Evolutionary conservation across 2,113 vertebrate genomes (phyloP), one percentile per base, ranked within the genome.

Genomic region (Seriola quinqueradiata): DNA sequence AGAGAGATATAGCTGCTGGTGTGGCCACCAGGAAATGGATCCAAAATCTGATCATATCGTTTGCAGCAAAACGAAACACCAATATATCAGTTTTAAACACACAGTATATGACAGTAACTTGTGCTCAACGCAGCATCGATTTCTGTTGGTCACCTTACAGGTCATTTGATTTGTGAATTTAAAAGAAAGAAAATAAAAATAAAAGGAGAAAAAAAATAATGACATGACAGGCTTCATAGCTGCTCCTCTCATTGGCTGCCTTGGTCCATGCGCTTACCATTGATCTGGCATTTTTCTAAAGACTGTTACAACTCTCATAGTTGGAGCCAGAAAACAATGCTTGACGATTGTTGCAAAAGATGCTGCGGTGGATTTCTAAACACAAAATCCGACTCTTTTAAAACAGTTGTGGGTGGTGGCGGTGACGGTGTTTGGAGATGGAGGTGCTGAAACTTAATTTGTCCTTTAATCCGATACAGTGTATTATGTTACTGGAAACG

Each of bases 191-290:
- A 81, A 63, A 71, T 36, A 46, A 34, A 23, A 28, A 34, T 5
- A 40, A 73, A 36, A 52, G 17, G 28, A 42, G n/a, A 57, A 48
- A 86, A 57, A 46, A 46, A 46, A 8, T 5, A 14, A 46, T 38
- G 34, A 82, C 75, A 66, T 40, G 71, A 85, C 74, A 77, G 70
- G 61, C 67, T 77, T 78, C 59, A 79, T 85, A 84, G 80, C 90
- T 92, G 84, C 86, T 90, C 77, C 81, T 42, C 82, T 91, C 84
- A 92, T 91, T 85, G 87, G 87, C 87, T 94, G 90, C 90, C 75
- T 90, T 86, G 78, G 67, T 78, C 81, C 79, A 83, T 79, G 42
- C 63, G 85, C 87, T 91, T 77, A 77, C 74, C 70, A 87, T 66
- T 75, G 75, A 87, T 87, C 79, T 86, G 84, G 86, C 66, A 61